Percentiles rank a stretch among this genome's conserved stretches.
These are phyloP conservation scores for Ophion slaviceki DNA, from an alignment of 2,888 invertebrate genomes.

Conservation along the genomic window DNA sequence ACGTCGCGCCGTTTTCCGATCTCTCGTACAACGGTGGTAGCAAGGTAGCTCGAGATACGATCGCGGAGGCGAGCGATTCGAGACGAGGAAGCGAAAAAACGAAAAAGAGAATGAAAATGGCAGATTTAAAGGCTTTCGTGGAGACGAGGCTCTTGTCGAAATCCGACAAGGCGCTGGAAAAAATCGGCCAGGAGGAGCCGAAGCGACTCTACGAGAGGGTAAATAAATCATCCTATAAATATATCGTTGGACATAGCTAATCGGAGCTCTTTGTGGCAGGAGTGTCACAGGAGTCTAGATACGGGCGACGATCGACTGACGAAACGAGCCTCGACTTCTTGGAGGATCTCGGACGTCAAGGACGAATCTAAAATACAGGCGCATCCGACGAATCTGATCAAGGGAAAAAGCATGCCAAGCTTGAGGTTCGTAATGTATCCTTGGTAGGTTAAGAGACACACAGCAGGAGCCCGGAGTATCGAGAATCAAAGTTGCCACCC, in stretches of 20 bases:
- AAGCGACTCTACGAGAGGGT: constrained; percentile 85
- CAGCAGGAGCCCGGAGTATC: no score
- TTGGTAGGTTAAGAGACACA: no score
- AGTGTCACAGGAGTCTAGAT: constrained; percentile 92
- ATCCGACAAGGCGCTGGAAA: constrained; percentile 95
- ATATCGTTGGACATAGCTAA: neutral
- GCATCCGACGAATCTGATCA: constrained; percentile 89
- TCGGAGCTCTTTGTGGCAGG: constrained; percentile 84
- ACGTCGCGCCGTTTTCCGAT: constrained; percentile 79
- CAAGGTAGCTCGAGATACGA: constrained; percentile 80
- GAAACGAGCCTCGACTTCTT: constrained; percentile 88
- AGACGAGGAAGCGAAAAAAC: constrained; percentile 92
- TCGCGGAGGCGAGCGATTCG: constrained; percentile 82
- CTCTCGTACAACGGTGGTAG: constrained; percentile 80
- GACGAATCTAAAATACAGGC: constrained; percentile 83
- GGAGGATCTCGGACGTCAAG: constrained; percentile 86
- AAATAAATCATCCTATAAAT: constrained; percentile 66
- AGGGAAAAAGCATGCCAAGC: constrained; percentile 98
- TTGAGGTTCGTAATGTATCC: constrained; percentile 87
- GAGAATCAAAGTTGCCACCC: no score
- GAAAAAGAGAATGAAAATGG: constrained; percentile 95
- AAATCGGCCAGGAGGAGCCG: constrained; percentile 92
- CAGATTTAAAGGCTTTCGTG: constrained; percentile 95
- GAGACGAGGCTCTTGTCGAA: constrained; percentile 96
- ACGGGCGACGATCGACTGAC: constrained; percentile 91